Conservation (phyloP, 2,888 invertebrate genomes). For the Epistrophe grossulariae region DNA sequence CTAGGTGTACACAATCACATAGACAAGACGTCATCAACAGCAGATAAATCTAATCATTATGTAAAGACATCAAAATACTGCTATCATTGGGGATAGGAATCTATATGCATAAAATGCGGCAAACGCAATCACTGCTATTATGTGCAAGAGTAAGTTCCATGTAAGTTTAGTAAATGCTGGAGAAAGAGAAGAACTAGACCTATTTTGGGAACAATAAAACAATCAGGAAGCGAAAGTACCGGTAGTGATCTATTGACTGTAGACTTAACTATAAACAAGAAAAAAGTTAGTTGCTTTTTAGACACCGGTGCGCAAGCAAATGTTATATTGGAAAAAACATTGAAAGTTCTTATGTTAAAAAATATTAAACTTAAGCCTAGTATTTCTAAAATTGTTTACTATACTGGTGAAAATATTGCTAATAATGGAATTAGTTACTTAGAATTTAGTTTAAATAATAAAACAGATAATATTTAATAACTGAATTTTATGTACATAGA, state of each 20-base stretch:
- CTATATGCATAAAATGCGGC: conserved; percentile 28
- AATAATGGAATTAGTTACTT: conserved; percentile 14
- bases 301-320: conserved; percentile 25
- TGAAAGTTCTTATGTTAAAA: neutral
- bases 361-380: neutral
- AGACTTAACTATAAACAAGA: conserved; percentile 18
- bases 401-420: conserved; percentile 6
- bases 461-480: neutral
- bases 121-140: conserved; percentile 9
- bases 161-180: conserved; percentile 21
- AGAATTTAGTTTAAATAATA: neutral
- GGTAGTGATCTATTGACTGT: conserved; percentile 29
- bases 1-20: too few species aligned
- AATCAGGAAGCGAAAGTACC: neutral
- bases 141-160: conserved; percentile 23
- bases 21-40: neutral
- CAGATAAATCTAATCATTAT: neutral
- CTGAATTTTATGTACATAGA: conserved; percentile 19
- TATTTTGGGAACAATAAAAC: conserved; percentile 32
- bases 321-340: conserved; percentile 14
- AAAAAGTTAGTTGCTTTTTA: conserved; percentile 23
- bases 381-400: conserved; percentile 5
- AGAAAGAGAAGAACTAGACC: conserved; percentile 23
- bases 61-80: conserved; percentile 5
- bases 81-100: conserved; percentile 17